Evolutionary conservation across 2,113 vertebrate genomes (phyloP).

Genomic region (Zosterops pallidus): DNA sequence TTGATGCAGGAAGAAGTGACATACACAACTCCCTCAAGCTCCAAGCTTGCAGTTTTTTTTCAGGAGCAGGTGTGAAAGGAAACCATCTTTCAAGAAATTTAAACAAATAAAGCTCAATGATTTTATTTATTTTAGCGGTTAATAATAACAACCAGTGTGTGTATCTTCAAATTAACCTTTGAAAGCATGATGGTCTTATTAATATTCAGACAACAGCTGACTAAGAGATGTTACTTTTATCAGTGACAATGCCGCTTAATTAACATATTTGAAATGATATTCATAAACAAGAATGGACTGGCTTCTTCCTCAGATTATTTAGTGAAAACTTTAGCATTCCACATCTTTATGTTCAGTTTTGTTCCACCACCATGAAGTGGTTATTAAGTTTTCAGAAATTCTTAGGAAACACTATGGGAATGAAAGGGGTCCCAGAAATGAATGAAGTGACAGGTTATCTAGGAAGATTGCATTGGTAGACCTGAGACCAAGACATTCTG

Average conservation of each 20-base stretch:
- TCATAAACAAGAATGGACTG: neutral
- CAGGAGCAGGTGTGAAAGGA: neutral
- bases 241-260: neutral
- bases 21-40: constrained; percentile 6
- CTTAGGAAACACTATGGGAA: neutral
- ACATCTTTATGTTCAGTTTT: neutral
- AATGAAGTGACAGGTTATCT: neutral
- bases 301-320: neutral
- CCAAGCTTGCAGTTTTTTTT: neutral
- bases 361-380: neutral
- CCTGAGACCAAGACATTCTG: neutral
- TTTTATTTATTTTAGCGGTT: neutral
- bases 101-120: neutral
- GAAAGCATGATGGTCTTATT: neutral
- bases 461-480: neutral
- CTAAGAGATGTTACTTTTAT: neutral
- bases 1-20: constrained; percentile 50
- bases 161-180: neutral
- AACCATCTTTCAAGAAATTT: neutral
- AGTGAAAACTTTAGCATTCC: neutral
- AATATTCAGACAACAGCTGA: neutral
- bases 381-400: neutral
- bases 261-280: neutral
- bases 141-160: neutral
- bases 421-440: neutral